phyloP scores from a whole-genome alignment of 1,140 invertebrate genomes.

The Drosophila nasuta region DNA sequence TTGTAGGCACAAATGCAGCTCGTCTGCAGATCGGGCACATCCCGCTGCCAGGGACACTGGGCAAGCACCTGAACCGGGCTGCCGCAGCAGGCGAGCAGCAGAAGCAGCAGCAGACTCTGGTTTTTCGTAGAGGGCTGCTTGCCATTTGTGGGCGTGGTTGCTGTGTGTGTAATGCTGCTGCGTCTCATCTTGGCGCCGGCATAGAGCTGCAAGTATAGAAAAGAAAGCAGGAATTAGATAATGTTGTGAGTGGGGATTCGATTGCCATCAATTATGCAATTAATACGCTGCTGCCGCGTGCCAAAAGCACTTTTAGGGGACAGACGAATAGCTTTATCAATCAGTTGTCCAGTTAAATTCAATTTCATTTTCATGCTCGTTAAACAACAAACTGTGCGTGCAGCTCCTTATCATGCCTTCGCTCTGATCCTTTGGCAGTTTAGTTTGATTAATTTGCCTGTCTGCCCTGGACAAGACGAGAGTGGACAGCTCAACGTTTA shows the following conservation, averaged over 20 bases:
- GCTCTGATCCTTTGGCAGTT: conserved; percentile 71
- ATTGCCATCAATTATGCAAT: conserved; percentile 67
- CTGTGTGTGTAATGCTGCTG: conserved; percentile 49
- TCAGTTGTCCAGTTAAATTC: conserved; percentile 72
- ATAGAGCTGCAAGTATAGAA: conserved; percentile 67
- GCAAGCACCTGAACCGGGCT: conserved; percentile 64
- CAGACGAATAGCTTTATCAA: conserved; percentile 58
- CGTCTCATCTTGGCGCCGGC: conserved; percentile 77
- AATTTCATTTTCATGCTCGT: conserved; percentile 81
- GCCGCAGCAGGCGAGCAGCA: conserved; percentile 55
- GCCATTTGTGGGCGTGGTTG: conserved; percentile 51
- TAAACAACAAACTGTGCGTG: conserved; percentile 69
- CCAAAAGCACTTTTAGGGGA: not conserved
- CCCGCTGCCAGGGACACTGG: conserved; percentile 94
- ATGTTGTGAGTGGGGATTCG: conserved; percentile 19
- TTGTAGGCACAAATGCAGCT: conserved; percentile 95
- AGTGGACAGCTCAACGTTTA: conserved; percentile 28
- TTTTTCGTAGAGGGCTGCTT: conserved; percentile 27
- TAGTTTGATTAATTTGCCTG: conserved; percentile 82
- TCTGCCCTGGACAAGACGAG: conserved; percentile 40
- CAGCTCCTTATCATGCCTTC: conserved; percentile 38
- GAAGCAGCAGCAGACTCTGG: conserved; percentile 38
- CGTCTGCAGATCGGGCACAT: conserved; percentile 90
- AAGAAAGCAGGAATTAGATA: not conserved
- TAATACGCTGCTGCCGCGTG: conserved; percentile 59